phyloP scores from a whole-genome alignment of 2,113 vertebrate genomes.

The Nansenia antarctica region DNA sequence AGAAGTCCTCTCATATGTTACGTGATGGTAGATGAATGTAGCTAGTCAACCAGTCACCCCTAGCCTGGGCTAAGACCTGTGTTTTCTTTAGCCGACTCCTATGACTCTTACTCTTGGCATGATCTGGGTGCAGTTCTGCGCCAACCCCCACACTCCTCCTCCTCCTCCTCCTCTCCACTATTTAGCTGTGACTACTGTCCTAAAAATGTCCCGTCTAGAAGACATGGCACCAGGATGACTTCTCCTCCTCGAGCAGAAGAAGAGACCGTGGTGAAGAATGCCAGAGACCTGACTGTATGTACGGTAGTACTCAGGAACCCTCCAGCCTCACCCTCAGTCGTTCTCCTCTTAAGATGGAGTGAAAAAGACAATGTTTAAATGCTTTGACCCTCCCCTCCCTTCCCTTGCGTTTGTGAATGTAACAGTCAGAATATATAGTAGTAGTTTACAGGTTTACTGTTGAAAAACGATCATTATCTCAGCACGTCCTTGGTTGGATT shows the following conservation, averaged over 20 bases:
- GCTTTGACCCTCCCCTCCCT: neutral
- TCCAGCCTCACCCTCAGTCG: neutral
- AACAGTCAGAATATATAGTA: constrained; percentile 11
- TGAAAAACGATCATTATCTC: neutral
- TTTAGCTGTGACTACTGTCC: constrained; percentile 61
- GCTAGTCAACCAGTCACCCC: neutral
- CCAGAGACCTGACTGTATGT: constrained; percentile 62
- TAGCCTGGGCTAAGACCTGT: constrained; percentile 4
- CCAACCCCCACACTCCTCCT: too few relatives aligned
- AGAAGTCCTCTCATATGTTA: neutral
- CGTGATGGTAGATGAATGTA: constrained; percentile 1
- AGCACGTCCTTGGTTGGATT: too few relatives aligned
- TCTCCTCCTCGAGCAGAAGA: constrained; percentile 45
- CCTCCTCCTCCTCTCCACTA: constrained; percentile 27
- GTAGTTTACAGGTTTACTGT: neutral
- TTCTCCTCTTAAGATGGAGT: neutral
- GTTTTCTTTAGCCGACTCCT: constrained; percentile 48
- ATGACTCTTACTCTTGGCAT: constrained; percentile 59
- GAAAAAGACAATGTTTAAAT: too few relatives aligned
- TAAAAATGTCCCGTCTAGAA: constrained; percentile 63
- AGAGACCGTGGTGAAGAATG: constrained; percentile 47
- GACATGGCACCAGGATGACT: constrained; percentile 53
- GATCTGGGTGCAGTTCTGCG: constrained; percentile 51
- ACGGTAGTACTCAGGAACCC: constrained; percentile 56
- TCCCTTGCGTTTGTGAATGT: constrained; percentile 41